Evolutionary conservation across 2,113 vertebrate genomes (phyloP).

Genomic region (Felis chaus): DNA sequence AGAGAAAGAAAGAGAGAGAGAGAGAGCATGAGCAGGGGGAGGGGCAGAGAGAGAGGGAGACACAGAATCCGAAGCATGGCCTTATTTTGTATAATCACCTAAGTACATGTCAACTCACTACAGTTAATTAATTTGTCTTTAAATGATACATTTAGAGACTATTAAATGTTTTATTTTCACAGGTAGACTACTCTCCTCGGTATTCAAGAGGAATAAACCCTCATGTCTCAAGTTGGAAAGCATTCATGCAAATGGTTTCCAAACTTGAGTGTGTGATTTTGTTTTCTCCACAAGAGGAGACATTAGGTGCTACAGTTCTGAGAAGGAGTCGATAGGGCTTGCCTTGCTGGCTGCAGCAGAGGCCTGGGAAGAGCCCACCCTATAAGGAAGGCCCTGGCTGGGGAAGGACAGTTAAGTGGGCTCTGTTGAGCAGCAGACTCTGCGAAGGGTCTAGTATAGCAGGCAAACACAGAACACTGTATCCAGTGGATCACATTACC

Average conservation of each 20-base stretch:
- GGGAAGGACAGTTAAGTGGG: neutral
- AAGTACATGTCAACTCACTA: neutral
- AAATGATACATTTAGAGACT: neutral
- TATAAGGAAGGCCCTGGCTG: neutral
- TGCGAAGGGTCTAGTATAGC: neutral
- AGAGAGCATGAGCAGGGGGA: too few species aligned
- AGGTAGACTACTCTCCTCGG: neutral
- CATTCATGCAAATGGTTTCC: neutral
- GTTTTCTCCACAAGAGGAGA: neutral
- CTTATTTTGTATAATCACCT: neutral
- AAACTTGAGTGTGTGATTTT: neutral
- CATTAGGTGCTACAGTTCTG: neutral
- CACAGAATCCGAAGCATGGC: too few species aligned
- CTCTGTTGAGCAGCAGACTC: neutral
- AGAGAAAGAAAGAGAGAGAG: too few species aligned
- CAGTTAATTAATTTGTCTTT: neutral
- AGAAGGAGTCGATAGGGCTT: neutral
- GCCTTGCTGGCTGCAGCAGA: neutral
- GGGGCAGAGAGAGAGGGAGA: too few species aligned
- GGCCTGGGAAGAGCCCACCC: neutral
- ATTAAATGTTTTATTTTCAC: neutral
- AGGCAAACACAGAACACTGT: neutral
- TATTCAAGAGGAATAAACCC: neutral
- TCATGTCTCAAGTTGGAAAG: neutral
- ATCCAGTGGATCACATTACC: accelerated